These are phyloP conservation scores for Cyrtorhinus lividipennis DNA, from an alignment of 1,140 invertebrate species.

Conservation along the genomic window DNA sequence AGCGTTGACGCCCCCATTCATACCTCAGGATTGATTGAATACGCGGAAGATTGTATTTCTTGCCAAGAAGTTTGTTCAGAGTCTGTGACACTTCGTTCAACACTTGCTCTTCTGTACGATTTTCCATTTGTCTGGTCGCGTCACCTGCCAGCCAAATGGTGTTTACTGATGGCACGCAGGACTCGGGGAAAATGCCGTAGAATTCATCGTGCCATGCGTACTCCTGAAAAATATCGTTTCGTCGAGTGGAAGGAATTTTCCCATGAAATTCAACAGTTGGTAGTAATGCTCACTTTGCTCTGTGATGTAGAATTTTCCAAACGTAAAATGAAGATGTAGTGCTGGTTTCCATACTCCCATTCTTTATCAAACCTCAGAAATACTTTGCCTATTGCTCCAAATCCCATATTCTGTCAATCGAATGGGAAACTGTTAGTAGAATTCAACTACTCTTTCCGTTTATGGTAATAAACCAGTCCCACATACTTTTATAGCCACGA, in stretches of 20 bases:
- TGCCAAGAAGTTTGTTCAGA: conserved; percentile 31
- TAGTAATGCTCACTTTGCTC: conserved; percentile 3
- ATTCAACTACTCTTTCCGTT: neutral
- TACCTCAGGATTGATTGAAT: conserved; percentile 22
- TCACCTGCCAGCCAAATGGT: conserved; percentile 42
- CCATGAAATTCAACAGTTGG: neutral
- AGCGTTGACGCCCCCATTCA: neutral
- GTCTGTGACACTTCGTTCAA: conserved; percentile 32
- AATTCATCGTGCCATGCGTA: conserved; percentile 47
- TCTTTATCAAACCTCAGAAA: conserved; percentile 47
- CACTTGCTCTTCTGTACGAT: conserved; percentile 34
- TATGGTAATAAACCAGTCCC: neutral
- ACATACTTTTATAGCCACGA: conserved; percentile 38
- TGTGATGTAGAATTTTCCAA: neutral
- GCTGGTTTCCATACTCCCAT: conserved; percentile 42
- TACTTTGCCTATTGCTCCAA: conserved; percentile 61
- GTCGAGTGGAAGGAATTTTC: neutral
- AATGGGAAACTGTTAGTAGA: neutral
- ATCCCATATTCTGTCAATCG: conserved; percentile 37
- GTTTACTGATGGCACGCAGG: too few species aligned
- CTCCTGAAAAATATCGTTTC: conserved; percentile 46
- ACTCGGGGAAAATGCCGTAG: conserved; percentile 50
- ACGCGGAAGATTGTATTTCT: conserved; percentile 23
- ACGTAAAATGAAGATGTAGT: conserved; percentile 29
- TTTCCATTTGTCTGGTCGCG: conserved; percentile 37